Evolutionary conservation across 2,888 invertebrate genomes (phyloP), one percentile per base, ranked within the genome.

Genomic region (Apomyelois bistriatella): DNA sequence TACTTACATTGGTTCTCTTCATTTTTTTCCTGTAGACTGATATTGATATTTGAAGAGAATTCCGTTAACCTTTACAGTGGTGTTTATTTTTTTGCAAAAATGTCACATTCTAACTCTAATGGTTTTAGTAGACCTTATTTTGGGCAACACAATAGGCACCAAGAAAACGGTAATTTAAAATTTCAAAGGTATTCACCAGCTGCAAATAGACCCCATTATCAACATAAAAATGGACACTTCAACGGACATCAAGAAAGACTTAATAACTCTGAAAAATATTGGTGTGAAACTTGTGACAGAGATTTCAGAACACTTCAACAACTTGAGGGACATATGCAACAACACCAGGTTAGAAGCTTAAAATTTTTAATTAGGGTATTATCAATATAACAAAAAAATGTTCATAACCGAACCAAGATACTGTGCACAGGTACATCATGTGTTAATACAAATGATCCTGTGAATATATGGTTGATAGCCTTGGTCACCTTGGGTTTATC

Each of bases 281-380:
- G 91, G 79, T 96, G 96, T 82, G 95, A 96, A 72, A 92, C 94
- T n/a, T 98, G 98, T 80, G 96, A 97, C 67, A 91, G 94, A 72
- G 93, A 94, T 9, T 96, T 96, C 76, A 81, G 86, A 51, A 91
- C 91, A 0, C 69, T 86, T 51, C 90, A 92, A 17, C 85, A 92
- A 55, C 92, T 95, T 54, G 82, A 92, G 47, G 90, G 91, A 47
- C 98, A 98, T 77, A 85, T 92, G 59, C 82, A 86, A n/a, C 93
- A 94, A 66, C 98, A 98, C 82, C 92, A 93, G 82, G 91, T 90
- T 66, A n/a, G n/a, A n/a, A n/a, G n/a, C n/a, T 58, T 50, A 52
- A 17, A 12, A n/a, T 13, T 43, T 28, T 48, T 40, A 40, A 28
- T 7, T 32, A 30, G 5, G 12, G 16, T 8, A n/a, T 15, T 7